Conservation (phyloP, 2,888 invertebrate species). For the Linnaemya vulpina region DNA sequence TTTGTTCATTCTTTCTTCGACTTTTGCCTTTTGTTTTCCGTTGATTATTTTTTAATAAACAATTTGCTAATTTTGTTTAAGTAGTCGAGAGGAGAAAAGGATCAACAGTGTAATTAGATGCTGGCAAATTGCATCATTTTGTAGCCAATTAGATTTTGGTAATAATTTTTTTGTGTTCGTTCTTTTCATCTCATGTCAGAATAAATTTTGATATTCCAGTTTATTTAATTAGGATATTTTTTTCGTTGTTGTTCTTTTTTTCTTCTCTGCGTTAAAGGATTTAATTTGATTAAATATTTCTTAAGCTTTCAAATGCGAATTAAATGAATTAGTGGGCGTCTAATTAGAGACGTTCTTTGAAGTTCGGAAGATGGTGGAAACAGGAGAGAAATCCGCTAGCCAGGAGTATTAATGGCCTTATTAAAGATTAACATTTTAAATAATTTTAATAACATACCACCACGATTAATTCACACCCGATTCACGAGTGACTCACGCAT, state of each 20-base stretch:
- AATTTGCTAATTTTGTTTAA: conserved; percentile 78
- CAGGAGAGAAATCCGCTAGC: background rate
- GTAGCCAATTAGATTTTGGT: conserved; percentile 76
- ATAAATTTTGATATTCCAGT: conserved; percentile 64
- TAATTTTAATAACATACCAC: too few relatives aligned
- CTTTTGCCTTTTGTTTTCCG: conserved; percentile 69
- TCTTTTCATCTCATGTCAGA: conserved; percentile 11
- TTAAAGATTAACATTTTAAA: too few relatives aligned
- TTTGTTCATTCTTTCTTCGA: conserved; percentile 33
- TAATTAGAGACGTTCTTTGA: conserved; percentile 20
- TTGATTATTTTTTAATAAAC: conserved; percentile 72
- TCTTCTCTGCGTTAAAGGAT: conserved; percentile 51
- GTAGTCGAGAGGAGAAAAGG: conserved; percentile 68
- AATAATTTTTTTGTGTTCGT: conserved; percentile 73
- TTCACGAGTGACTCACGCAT: too few relatives aligned
- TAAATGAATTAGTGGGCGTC: conserved; percentile 25
- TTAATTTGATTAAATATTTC: conserved; percentile 64
- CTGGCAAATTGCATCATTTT: conserved; percentile 71
- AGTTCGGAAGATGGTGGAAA: background rate
- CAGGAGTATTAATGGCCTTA: background rate
- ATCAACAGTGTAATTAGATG: conserved; percentile 73
- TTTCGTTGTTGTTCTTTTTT: conserved; percentile 15
- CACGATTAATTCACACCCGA: too few relatives aligned
- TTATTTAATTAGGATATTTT: conserved; percentile 54
- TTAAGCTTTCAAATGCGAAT: conserved; percentile 1